Evolutionary conservation across 2,888 invertebrate species (phyloP).

Genomic region (Litoditis marina): DNA sequence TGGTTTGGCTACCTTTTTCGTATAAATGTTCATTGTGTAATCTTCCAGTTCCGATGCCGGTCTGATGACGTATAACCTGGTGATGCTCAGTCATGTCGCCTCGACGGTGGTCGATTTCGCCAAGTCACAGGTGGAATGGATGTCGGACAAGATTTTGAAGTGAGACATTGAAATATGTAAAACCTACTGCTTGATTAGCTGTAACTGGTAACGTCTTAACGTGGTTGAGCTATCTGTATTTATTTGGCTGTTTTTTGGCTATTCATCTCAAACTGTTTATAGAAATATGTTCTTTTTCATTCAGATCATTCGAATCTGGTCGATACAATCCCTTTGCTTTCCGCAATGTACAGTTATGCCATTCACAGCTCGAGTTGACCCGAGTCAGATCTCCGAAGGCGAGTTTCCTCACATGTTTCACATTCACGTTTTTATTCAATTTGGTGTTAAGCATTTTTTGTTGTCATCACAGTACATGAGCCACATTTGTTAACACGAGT

Average conservation of each 20-base stretch:
- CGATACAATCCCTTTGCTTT: conserved; percentile 86
- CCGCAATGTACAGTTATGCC: conserved; percentile 82
- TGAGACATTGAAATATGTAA: conserved; percentile 9
- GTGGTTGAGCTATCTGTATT: background rate
- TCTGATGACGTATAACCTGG: conserved; percentile 85
- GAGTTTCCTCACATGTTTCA: conserved; percentile 16
- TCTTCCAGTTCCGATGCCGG: conserved; percentile 78
- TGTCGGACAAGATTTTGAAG: conserved; percentile 95
- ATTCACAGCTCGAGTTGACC: conserved; percentile 79
- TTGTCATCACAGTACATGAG: too few relatives aligned
- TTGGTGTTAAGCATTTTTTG: background rate
- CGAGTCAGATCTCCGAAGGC: conserved; percentile 84
- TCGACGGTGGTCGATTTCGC: conserved; percentile 98
- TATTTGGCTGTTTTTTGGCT: too few relatives aligned
- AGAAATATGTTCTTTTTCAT: background rate
- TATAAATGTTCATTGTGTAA: background rate
- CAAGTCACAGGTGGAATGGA: conserved; percentile 88
- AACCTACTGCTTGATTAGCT: background rate
- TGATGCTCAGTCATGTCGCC: conserved; percentile 89
- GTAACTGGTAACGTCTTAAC: conserved; percentile 2
- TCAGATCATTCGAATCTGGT: conserved; percentile 61
- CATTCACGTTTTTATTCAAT: background rate
- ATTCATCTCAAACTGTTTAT: background rate
- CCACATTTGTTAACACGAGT: too few relatives aligned
- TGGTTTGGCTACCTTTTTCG: too few relatives aligned